A percentile compares a stretch with the other conserved stretches of the same genome.
phyloP scores from a whole-genome alignment of 2,113 vertebrate species.

The Poeciliopsis occidentalis region DNA sequence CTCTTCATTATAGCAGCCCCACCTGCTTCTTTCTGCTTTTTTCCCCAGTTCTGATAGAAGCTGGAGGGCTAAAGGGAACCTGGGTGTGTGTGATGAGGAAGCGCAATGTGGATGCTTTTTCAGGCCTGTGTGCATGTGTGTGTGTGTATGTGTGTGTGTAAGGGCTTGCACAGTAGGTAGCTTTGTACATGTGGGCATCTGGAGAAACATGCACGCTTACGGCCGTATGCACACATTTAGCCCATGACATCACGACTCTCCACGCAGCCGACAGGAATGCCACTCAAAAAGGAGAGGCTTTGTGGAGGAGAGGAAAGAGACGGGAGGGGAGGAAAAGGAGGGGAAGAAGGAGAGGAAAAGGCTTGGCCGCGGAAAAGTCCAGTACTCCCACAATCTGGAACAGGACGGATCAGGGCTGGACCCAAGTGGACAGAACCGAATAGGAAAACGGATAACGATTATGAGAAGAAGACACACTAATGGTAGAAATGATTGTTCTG shows the following conservation, averaged over 20 bases:
- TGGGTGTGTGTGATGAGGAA: slow-evolving; percentile 42
- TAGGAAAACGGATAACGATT: slow-evolving; percentile 27
- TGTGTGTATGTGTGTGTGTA: slow-evolving; percentile 23
- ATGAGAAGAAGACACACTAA: slow-evolving; percentile 7
- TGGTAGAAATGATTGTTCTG: neutral
- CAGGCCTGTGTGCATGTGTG: slow-evolving; percentile 23
- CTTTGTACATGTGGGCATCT: slow-evolving; percentile 69
- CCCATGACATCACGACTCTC: slow-evolving; percentile 74
- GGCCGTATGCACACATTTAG: slow-evolving; percentile 34
- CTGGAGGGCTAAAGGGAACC: slow-evolving; percentile 35
- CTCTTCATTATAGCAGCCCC: slow-evolving; percentile 49
- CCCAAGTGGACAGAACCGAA: slow-evolving; percentile 30
- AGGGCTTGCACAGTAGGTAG: slow-evolving; percentile 56
- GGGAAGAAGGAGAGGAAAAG: slow-evolving; percentile 73
- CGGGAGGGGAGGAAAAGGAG: slow-evolving; percentile 74
- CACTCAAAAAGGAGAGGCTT: slow-evolving; percentile 75
- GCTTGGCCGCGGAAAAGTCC: slow-evolving; percentile 66
- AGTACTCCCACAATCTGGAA: slow-evolving; percentile 65
- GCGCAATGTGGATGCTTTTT: slow-evolving; percentile 57
- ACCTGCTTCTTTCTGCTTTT: neutral
- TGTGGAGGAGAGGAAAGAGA: slow-evolving; percentile 77
- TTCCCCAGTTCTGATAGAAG: slow-evolving; percentile 13
- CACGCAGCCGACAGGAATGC: slow-evolving; percentile 65
- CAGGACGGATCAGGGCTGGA: slow-evolving; percentile 36
- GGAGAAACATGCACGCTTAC: slow-evolving; percentile 39